Evolutionary conservation across 2,797 vertebrate species (phyloP).

Genomic region (Enteromius mattozi): DNA sequence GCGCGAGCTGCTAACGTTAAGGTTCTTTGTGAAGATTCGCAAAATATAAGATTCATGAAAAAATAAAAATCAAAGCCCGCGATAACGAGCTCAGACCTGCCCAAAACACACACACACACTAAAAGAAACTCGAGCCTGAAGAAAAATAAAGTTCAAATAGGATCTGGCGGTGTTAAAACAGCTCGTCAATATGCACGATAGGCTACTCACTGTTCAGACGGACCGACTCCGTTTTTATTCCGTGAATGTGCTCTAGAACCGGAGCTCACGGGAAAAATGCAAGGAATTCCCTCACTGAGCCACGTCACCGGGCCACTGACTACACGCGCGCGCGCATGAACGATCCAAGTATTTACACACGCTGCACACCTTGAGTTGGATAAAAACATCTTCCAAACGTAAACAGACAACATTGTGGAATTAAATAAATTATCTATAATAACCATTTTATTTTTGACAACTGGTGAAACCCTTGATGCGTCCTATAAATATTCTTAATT

Average conservation of each 20-base stretch:
- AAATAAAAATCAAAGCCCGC: neutral
- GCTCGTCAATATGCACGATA: neutral
- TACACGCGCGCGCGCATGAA: neutral
- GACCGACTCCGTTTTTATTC: neutral
- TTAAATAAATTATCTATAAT: too few relatives aligned
- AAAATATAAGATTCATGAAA: neutral
- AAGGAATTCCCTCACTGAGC: neutral
- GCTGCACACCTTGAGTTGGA: neutral
- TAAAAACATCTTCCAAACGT: neutral
- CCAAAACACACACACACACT: neutral
- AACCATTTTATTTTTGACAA: too few relatives aligned
- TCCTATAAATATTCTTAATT: too few relatives aligned
- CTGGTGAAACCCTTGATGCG: too few relatives aligned
- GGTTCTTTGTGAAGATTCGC: neutral
- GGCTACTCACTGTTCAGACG: neutral
- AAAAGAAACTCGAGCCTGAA: neutral
- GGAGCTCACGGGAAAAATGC: neutral
- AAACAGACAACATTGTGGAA: neutral
- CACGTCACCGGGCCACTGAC: neutral
- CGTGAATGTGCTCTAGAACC: neutral
- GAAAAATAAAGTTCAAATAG: neutral
- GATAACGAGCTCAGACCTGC: constrained; percentile 6
- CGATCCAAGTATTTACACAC: neutral
- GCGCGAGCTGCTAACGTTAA: neutral
- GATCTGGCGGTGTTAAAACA: neutral